Conservation (phyloP, 2,797 vertebrate genomes). For the Cyprinella venusta region DNA sequence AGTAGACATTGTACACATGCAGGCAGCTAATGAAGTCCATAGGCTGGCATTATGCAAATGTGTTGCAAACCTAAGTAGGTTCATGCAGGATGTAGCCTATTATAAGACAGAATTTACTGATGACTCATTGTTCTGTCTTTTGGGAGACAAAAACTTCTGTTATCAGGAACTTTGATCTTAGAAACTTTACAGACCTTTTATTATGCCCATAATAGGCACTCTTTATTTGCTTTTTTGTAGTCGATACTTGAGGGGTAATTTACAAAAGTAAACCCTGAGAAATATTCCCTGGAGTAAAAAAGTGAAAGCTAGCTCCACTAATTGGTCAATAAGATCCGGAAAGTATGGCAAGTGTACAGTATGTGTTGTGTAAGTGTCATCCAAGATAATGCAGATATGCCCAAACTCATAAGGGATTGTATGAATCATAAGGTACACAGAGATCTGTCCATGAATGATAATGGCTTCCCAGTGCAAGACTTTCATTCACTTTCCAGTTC, state of each 20-base stretch:
- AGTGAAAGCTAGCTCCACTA: background rate
- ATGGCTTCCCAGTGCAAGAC: background rate
- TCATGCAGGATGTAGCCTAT: too few species aligned
- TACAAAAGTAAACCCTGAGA: background rate
- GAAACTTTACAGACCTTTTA: too few species aligned
- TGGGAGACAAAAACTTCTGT: too few species aligned
- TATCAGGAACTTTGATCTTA: too few species aligned
- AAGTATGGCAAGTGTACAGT: background rate
- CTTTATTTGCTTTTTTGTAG: background rate
- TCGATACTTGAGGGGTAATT: background rate
- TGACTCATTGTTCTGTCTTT: too few species aligned
- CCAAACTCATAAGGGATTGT: background rate
- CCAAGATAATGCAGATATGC: background rate
- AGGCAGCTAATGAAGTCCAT: background rate
- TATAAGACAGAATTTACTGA: too few species aligned
- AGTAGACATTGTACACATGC: background rate
- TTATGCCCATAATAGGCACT: too few species aligned
- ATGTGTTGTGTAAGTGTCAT: background rate
- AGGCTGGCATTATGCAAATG: background rate
- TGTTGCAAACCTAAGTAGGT: background rate
- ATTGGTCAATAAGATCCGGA: background rate
- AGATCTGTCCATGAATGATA: background rate
- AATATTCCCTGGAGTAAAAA: background rate
- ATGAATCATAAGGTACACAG: background rate
- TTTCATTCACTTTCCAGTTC: background rate